Base-by-base conservation (phyloP, 2,888 invertebrate genomes). In the Pandemis cinnamomeana region DNA sequence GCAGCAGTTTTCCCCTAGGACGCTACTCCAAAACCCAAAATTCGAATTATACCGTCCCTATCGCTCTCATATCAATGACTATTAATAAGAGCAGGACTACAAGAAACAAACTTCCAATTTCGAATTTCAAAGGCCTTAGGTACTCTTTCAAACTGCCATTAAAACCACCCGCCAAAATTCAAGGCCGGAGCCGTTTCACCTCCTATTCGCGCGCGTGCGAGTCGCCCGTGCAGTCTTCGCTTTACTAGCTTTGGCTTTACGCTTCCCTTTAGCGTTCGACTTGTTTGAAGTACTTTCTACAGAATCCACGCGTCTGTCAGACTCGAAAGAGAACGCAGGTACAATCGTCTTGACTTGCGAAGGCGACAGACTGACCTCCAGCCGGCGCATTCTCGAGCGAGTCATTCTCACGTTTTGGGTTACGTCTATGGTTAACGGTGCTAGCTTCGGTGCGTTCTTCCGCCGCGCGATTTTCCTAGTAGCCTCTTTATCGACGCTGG, bases 291-390 rank as follows among this genome's bases (percentile, higher is more conserved):
- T 86, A 78, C 90, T 91, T 66, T 92, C 93, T 0, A 87, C 77
- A 0, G 92, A 91, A 11, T 85, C 78, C 1, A 89, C 85, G 1
- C 92, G 80, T 0, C 84, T 82, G 5, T 92, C 93, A 0, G 91
- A 91, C 41, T 93, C 93, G 79, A 92, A 88, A 0, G 93, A 92
- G 60, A 91, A 85, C 0, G 88, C 84, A 0, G 90, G 88, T 0
- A 89, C 75, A 0, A 91, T 79, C 2, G 72, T 78, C 63, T 89
- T 87, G 0, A 90, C 90, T 76, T 93, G 86, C 0, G 92, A 91
- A 0, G 91, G 89, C 0, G 93, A 92, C 0, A 94, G 85, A 15
- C 91, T 89, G 44, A 94, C 86, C 55, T 89, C 94, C 0, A 92
- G 71, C 0, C 94, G 79, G 13, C 93, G 82, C 68, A 82, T 82